Conservation (phyloP, 1,140 invertebrate species). For the Pseudoatta argentina region DNA sequence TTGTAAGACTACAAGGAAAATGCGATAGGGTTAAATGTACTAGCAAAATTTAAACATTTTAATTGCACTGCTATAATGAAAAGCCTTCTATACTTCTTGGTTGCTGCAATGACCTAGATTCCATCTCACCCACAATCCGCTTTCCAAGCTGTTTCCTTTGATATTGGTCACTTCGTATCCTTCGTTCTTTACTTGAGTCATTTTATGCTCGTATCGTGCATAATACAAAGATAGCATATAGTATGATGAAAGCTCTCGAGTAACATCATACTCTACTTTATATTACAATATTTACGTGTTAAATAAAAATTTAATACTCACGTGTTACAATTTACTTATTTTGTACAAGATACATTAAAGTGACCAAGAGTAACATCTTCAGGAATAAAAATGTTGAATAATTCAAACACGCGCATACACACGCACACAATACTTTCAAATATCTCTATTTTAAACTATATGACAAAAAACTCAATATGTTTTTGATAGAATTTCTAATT, state of each 20-base stretch:
- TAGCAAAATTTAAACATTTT: constrained; percentile 8
- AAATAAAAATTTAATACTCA: constrained; percentile 6
- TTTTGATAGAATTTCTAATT: not conserved
- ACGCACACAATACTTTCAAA: not conserved
- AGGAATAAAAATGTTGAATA: constrained; percentile 34
- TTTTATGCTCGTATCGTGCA: not conserved
- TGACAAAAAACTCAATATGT: not conserved
- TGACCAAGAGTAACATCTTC: constrained; percentile 20
- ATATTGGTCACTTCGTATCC: constrained; percentile 44
- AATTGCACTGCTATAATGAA: constrained; percentile 26
- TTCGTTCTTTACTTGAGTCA: constrained; percentile 32
- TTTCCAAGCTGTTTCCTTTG: constrained; percentile 41
- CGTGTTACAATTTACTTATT: constrained; percentile 15
- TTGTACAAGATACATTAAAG: constrained; percentile 8
- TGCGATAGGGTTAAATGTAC: not conserved
- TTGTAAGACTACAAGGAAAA: not conserved
- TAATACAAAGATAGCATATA: not conserved
- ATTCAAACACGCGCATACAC: not conserved
- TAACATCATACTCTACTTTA: not conserved
- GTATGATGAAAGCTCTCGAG: not conserved
- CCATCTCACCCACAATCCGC: constrained; percentile 31
- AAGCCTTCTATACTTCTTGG: constrained; percentile 25
- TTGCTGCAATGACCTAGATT: constrained; percentile 49
- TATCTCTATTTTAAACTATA: not conserved
- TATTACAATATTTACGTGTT: not conserved